Evolutionary conservation across 2,888 invertebrate genomes (phyloP).

Genomic region (Volucella inanis): DNA sequence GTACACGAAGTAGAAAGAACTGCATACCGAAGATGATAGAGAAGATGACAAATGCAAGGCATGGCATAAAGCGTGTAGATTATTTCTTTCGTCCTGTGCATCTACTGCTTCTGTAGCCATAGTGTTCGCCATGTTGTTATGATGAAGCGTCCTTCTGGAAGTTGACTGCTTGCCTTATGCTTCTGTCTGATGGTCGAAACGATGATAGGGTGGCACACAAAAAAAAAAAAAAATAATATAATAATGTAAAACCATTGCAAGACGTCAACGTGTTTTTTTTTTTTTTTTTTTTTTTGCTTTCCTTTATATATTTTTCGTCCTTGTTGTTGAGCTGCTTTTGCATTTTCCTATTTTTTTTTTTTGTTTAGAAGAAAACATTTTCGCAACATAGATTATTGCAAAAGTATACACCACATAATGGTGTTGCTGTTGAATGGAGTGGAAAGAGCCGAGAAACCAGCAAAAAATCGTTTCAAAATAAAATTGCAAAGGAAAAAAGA

Average conservation of each 20-base stretch:
- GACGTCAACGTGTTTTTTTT: slow-evolving; percentile 52
- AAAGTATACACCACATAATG: slow-evolving; percentile 63
- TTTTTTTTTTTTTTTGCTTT: neutral
- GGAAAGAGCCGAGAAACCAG: slow-evolving; percentile 24
- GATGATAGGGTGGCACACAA: slow-evolving; percentile 27
- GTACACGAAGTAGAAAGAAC: slow-evolving; percentile 10
- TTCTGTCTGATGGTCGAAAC: slow-evolving; percentile 36
- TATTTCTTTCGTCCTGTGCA: slow-evolving; percentile 26
- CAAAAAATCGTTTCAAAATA: slow-evolving; percentile 8
- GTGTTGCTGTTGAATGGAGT: slow-evolving; percentile 42
- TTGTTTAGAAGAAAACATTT: slow-evolving; percentile 27
- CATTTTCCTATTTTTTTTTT: neutral
- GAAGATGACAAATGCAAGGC: slow-evolving; percentile 65
- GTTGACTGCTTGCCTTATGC: slow-evolving; percentile 62
- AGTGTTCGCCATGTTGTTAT: slow-evolving; percentile 28
- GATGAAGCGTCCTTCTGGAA: slow-evolving; percentile 57
- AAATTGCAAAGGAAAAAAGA: neutral
- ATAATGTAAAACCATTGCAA: slow-evolving; percentile 55
- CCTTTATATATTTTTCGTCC: slow-evolving; percentile 14
- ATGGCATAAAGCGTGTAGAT: slow-evolving; percentile 45
- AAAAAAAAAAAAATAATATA: slow-evolving; percentile 26
- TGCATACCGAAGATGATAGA: slow-evolving; percentile 44
- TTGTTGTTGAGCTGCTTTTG: slow-evolving; percentile 10
- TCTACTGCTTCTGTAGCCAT: neutral
- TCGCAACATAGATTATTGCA: slow-evolving; percentile 65